A percentile compares a stretch with the other conserved stretches of the same genome.
Conservation (phyloP, 2,888 invertebrate genomes). For the Rhyacophila evoluta region DNA sequence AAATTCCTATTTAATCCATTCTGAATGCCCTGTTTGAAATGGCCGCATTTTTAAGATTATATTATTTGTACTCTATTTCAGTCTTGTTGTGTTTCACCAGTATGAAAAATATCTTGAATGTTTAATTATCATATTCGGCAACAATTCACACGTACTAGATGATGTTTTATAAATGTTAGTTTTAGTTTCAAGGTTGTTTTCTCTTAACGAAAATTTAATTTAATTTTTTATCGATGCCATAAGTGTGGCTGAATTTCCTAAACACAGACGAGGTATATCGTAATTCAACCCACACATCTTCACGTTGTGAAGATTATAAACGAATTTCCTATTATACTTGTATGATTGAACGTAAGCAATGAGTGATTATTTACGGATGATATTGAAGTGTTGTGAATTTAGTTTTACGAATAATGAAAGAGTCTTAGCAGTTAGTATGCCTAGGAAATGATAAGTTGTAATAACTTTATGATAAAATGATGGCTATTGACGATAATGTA, state of each 20-base stretch:
- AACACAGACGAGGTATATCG: neutral
- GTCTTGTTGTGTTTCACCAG: no score
- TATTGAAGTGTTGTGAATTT: constrained; percentile 37
- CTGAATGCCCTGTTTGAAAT: no score
- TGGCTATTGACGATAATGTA: neutral
- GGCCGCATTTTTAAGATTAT: no score
- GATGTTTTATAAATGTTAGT: no score
- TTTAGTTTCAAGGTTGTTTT: neutral
- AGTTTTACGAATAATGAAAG: constrained; percentile 30
- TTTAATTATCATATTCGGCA: no score
- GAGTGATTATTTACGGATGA: constrained; percentile 19
- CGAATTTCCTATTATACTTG: neutral
- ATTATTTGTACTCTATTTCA: no score
- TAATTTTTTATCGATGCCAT: neutral
- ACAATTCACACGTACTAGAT: no score
- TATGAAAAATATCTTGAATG: no score
- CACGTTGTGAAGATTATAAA: neutral
- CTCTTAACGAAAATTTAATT: neutral
- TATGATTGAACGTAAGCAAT: neutral
- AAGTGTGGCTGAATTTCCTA: neutral
- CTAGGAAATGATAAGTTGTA: constrained; percentile 36
- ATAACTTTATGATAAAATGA: neutral
- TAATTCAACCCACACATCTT: neutral
- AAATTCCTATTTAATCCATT: no score
- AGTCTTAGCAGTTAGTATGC: constrained; percentile 27